phyloP scores from a whole-genome alignment of 2,888 invertebrate species.

The Leistus spinibarbis region DNA sequence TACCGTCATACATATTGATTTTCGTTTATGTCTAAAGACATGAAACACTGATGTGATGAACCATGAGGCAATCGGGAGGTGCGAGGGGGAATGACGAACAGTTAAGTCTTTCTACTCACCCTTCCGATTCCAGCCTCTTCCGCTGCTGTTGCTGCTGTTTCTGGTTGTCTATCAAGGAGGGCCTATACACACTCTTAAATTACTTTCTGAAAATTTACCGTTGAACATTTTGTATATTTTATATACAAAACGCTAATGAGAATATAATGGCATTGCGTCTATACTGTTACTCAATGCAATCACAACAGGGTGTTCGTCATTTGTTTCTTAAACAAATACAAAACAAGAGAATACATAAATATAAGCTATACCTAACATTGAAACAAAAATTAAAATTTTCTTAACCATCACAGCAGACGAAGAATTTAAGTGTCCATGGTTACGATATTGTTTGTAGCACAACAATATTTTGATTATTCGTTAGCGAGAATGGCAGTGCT shows the following conservation, averaged over 20 bases:
- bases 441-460: too few relatives aligned
- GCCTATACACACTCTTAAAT: not conserved
- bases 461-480: too few relatives aligned
- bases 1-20: not conserved
- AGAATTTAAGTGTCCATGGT: too few relatives aligned
- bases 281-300: not conserved
- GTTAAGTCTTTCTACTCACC: not conserved
- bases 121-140: not conserved
- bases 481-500: too few relatives aligned
- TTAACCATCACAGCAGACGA: too few relatives aligned
- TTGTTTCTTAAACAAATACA: not conserved
- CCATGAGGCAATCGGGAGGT: not conserved
- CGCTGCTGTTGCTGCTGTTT: not conserved
- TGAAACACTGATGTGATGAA: not conserved
- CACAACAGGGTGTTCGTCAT: not conserved
- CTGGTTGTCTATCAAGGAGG: conserved; percentile 13
- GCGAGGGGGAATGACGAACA: not conserved
- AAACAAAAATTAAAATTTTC: too few relatives aligned
- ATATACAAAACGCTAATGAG: conserved; percentile 2
- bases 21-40: conserved; percentile 1
- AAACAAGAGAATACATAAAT: not conserved
- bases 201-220: conserved; percentile 1
- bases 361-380: not conserved
- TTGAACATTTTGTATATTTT: conserved; percentile 7
- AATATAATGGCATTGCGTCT: not conserved